Percentiles rank a stretch among this genome's conserved stretches.
Conservation (phyloP, 2,888 invertebrate genomes). For the Platycheirus rosarum region DNA sequence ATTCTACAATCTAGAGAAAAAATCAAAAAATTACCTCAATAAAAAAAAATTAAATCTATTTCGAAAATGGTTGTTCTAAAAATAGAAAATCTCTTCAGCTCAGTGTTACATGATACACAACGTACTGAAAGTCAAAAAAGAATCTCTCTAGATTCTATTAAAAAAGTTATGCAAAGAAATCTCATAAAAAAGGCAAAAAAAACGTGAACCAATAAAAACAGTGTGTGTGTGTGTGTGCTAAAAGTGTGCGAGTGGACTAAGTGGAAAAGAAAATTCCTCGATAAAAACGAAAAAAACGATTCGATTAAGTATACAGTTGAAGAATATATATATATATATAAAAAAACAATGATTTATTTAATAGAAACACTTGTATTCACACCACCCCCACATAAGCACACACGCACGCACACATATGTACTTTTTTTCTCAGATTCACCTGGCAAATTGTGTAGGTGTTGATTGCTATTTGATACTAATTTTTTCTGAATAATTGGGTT, state of each 20-base stretch:
- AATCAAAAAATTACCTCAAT: conserved; percentile 51
- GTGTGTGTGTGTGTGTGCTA: conserved; percentile 36
- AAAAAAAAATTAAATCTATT: conserved; percentile 15
- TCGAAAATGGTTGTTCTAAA: conserved; percentile 74
- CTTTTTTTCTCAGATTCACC: conserved; percentile 41
- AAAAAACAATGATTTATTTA: conserved; percentile 10
- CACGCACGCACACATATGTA: conserved; percentile 33
- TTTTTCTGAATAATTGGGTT: conserved; percentile 57
- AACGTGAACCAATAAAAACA: conserved; percentile 48
- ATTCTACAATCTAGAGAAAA: conserved; percentile 16
- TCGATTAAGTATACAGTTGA: conserved; percentile 47
- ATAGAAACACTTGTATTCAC: conserved; percentile 7
- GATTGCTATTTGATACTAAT: conserved; percentile 66
- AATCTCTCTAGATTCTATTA: conserved; percentile 26
- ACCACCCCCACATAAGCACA: conserved; percentile 44
- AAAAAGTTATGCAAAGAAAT: conserved; percentile 69
- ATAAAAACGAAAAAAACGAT: conserved; percentile 3
- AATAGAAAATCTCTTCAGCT: conserved; percentile 77
- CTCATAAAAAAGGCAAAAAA: conserved; percentile 33
- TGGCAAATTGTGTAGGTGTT: conserved; percentile 64
- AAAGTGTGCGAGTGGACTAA: conserved; percentile 72
- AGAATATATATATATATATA: conserved; percentile 8
- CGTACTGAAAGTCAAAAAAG: conserved; percentile 60
- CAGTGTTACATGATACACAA: conserved; percentile 78
- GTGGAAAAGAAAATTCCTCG: conserved; percentile 46